phyloP scores from a whole-genome alignment of 1,140 invertebrate species.

The Battus philenor region DNA sequence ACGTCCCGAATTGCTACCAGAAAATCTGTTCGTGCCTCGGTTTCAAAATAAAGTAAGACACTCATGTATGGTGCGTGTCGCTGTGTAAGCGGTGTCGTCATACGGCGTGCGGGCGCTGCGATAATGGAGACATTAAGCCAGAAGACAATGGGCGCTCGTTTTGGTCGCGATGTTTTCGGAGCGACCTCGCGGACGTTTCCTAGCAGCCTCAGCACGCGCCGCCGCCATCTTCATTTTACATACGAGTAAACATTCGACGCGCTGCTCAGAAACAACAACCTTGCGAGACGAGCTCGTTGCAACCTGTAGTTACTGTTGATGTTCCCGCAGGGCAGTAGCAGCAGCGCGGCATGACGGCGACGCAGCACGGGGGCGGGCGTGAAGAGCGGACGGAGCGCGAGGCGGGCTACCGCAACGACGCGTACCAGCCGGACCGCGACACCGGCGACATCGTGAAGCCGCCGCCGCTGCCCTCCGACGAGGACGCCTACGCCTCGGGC shows the following conservation, averaged over 20 bases:
- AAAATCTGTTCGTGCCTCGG: too few relatives aligned
- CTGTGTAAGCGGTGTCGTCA: too few relatives aligned
- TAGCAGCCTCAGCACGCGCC: background rate
- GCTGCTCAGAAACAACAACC: too few relatives aligned
- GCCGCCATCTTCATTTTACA: background rate
- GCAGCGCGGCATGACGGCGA: constrained; percentile 67
- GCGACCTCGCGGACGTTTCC: background rate
- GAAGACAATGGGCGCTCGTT: background rate
- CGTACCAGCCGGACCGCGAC: constrained; percentile 79
- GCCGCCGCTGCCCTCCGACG: constrained; percentile 78
- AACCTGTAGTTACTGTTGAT: too few relatives aligned
- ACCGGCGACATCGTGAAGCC: constrained; percentile 78
- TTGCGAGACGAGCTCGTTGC: too few relatives aligned
- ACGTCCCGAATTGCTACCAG: too few relatives aligned
- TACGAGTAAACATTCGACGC: background rate
- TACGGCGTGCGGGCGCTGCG: too few relatives aligned
- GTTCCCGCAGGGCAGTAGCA: constrained; percentile 52
- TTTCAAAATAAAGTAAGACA: too few relatives aligned
- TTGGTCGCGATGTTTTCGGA: background rate
- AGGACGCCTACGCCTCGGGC: constrained; percentile 80
- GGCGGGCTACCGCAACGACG: constrained; percentile 76
- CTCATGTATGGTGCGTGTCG: too few relatives aligned
- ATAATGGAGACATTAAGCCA: too few relatives aligned
- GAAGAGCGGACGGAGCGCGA: constrained; percentile 67
- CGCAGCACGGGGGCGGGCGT: constrained; percentile 66